Conservation (phyloP, 2,888 invertebrate species). For the Cantharis rustica region DNA sequence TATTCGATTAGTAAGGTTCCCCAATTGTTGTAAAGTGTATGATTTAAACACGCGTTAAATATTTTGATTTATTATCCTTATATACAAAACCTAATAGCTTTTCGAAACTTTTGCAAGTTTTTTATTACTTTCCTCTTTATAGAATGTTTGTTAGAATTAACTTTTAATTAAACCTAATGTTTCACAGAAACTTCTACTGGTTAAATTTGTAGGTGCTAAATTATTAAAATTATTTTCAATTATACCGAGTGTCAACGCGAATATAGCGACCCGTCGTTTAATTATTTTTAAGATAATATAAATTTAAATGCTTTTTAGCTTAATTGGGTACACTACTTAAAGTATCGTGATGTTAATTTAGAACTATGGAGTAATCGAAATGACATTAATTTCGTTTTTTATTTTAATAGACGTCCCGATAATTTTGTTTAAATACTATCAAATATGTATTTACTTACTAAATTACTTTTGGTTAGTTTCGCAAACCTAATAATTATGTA, state of each 20-base stretch:
- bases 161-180: not conserved
- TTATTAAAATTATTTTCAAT: not conserved
- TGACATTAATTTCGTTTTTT: not conserved
- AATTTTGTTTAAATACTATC: not conserved
- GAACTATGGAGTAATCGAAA: not conserved
- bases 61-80: not conserved
- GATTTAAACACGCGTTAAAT: not conserved
- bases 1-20: not conserved
- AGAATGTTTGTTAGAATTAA: not conserved
- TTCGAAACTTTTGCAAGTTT: not conserved
- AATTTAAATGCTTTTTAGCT: not conserved
- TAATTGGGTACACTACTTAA: no score
- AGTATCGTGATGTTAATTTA: no score
- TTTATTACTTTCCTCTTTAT: not conserved
- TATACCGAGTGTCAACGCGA: not conserved
- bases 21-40: not conserved
- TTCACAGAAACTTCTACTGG: not conserved
- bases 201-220: not conserved
- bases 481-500: not conserved
- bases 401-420: not conserved
- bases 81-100: not conserved
- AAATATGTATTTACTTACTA: not conserved
- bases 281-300: not conserved
- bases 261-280: not conserved
- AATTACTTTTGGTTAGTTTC: not conserved